Evolutionary conservation across 2,888 invertebrate genomes (phyloP).

Genomic region (Tachina fera): DNA sequence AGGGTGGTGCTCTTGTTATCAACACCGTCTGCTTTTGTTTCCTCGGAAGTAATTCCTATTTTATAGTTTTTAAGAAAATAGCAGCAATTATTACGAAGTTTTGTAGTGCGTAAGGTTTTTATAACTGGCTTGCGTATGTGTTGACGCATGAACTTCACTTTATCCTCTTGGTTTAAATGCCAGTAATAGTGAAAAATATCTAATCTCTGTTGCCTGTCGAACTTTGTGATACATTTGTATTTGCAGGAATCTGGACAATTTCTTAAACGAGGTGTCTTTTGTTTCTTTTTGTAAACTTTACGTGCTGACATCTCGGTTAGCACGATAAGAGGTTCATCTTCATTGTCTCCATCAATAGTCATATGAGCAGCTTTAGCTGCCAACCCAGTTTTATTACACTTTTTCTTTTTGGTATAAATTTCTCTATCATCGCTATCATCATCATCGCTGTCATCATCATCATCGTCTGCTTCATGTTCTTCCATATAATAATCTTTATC

Average conservation of each 20-base stretch:
- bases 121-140: constrained; percentile 52
- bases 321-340: constrained; percentile 58
- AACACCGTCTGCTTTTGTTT: neutral
- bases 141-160: constrained; percentile 58
- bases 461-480: constrained; percentile 23
- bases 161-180: constrained; percentile 63
- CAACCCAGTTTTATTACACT: neutral
- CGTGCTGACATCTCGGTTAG: constrained; percentile 1
- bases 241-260: constrained; percentile 68
- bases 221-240: constrained; percentile 68
- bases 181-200: constrained; percentile 69
- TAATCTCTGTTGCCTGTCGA: constrained; percentile 56
- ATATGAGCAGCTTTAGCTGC: neutral
- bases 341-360: constrained; percentile 21
- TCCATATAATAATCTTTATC: constrained; percentile 27
- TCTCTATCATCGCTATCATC: constrained; percentile 41
- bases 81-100: constrained; percentile 60
- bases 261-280: constrained; percentile 49
- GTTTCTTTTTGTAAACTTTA: constrained; percentile 22
- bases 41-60: constrained; percentile 20
- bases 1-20: neutral
- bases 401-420: constrained; percentile 5
- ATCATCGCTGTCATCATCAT: constrained; percentile 41
- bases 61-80: constrained; percentile 61
- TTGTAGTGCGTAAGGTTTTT: constrained; percentile 43